phyloP scores from a whole-genome alignment of 1,140 invertebrate species.

The Neomicropteryx cornuta region DNA sequence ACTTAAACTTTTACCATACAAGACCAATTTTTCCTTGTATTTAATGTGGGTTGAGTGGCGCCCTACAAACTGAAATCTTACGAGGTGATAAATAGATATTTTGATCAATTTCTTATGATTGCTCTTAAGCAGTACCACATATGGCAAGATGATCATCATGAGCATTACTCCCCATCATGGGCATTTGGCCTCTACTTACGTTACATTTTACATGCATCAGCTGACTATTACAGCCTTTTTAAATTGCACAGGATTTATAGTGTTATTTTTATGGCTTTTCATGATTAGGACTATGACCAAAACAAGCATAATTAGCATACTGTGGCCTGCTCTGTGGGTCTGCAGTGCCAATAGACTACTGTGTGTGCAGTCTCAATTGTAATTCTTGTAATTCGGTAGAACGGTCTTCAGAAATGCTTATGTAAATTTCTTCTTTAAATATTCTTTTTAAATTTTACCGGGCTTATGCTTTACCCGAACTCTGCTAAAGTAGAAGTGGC shows the following conservation, averaged over 20 bases:
- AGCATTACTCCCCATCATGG: too few relatives aligned
- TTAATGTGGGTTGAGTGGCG: neutral
- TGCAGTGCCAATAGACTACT: too few relatives aligned
- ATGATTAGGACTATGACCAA: neutral
- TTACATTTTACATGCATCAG: conserved; percentile 11
- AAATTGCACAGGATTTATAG: neutral
- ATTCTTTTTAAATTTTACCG: neutral
- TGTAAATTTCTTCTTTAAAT: neutral
- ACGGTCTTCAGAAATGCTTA: neutral
- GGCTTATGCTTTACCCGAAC: neutral
- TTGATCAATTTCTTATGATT: too few relatives aligned
- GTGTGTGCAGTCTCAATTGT: too few relatives aligned
- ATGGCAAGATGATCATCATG: too few relatives aligned
- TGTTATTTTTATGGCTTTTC: neutral
- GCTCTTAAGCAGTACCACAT: too few relatives aligned
- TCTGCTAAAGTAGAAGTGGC: neutral
- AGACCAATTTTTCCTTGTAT: neutral
- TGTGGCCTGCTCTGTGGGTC: neutral
- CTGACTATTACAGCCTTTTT: neutral
- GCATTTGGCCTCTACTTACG: conserved; percentile 9
- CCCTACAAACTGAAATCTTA: conserved; percentile 8
- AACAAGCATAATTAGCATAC: neutral
- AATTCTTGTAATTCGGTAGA: neutral
- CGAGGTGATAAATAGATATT: conserved; percentile 11
- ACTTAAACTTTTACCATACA: conserved; percentile 1